Evolutionary conservation across 2,797 vertebrate species (phyloP), one percentile per base, ranked within the genome.

Genomic region (Protonibea diacanthus): DNA sequence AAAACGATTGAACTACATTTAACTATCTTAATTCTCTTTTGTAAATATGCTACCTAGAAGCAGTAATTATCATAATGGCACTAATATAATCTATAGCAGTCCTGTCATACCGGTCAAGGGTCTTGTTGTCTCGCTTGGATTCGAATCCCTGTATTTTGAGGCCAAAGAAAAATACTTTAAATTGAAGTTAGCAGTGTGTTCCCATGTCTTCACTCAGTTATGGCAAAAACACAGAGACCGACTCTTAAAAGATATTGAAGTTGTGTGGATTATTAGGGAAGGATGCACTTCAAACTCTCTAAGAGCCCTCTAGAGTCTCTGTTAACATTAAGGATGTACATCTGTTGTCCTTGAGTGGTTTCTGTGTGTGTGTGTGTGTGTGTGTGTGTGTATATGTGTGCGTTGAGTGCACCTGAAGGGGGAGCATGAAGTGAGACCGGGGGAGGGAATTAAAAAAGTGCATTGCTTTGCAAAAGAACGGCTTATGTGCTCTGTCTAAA

Each of bases 401-500:
- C 64, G 63, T 14, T 49, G 52, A 45, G 20, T 73, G 48, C 33
- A 58, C 6, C 55, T 72, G 59, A 58, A 83, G 63, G n/a, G 27
- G 57, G 17, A 79, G 76, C 69, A 65, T 80, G 49, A 74, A 68
- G 71, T 33, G 29, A 67, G 57, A 45, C 47, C 25, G 45, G 11
- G 6, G 42, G 23, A 82, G 53, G 44, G 21, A 85, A 73, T 76
- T 72, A 20, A 20, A 58, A 77, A 80, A 65, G 45, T 79, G 61
- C 53, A 3, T 33, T 27, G 20, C 57, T 66, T 56, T 60, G 62
- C 51, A 74, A 53, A 61, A 61, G 53, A 48, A 40, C 8, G 47
- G 58, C 38, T 71, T 53, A 65, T 72, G 42, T 71, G 38, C 52
- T 21, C 61, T 66, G 29, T 83, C 48, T 67, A 62, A 81, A 73